Evolutionary conservation across 2,797 vertebrate species (phyloP).

Genomic region (Acanthornis magna): DNA sequence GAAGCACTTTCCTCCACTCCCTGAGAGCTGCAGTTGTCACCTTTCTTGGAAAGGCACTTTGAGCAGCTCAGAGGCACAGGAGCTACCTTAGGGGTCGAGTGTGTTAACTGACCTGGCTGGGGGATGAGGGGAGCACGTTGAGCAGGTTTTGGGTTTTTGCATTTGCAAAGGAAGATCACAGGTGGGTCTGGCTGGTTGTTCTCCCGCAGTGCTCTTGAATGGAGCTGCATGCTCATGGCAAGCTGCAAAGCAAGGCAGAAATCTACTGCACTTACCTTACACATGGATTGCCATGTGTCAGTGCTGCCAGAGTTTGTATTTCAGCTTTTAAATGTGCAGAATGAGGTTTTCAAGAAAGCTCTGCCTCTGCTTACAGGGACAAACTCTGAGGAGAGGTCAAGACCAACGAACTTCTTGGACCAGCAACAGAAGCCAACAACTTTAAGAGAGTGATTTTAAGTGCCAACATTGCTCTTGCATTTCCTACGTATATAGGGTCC

Average conservation of each 20-base stretch:
- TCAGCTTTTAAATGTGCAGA: neutral
- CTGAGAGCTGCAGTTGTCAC: neutral
- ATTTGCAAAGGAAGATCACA: neutral
- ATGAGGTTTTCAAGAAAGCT: neutral
- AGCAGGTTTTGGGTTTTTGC: neutral
- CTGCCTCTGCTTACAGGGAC: neutral
- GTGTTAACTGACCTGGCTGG: neutral
- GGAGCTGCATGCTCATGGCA: neutral
- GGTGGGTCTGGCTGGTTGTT: neutral
- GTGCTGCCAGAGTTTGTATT: neutral
- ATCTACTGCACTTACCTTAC: neutral
- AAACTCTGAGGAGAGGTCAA: neutral
- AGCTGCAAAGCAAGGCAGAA: neutral
- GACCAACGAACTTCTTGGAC: neutral
- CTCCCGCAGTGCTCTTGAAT: neutral
- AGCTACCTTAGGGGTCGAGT: fast-evolving
- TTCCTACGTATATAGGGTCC: neutral
- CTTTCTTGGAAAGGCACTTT: neutral
- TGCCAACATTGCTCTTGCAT: neutral
- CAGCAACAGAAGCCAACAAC: neutral
- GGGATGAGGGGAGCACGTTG: neutral
- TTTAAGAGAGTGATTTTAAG: neutral
- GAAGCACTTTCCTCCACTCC: neutral
- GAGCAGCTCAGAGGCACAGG: neutral
- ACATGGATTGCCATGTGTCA: fast-evolving